Evolutionary conservation across 2,888 invertebrate genomes (phyloP).

Genomic region (Rhaphigaster nebulosa): DNA sequence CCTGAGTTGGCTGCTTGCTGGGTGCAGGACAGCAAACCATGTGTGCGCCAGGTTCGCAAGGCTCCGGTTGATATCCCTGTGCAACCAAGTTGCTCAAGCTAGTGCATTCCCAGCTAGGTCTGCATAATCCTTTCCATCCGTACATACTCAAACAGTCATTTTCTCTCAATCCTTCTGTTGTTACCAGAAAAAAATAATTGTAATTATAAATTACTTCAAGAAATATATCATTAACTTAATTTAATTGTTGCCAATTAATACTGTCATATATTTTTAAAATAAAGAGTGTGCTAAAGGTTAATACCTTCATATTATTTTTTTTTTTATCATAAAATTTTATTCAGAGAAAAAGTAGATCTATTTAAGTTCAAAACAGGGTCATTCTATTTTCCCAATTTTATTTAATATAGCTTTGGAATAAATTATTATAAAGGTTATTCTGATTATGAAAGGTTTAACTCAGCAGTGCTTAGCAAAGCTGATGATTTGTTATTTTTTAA

Average conservation of each 20-base stretch:
- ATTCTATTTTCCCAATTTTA: no score
- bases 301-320: not conserved
- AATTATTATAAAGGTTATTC: no score
- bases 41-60: constrained; percentile 57
- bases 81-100: constrained; percentile 53
- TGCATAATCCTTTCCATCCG: constrained; percentile 61
- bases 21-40: constrained; percentile 60
- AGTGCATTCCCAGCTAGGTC: constrained; percentile 61
- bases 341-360: no score
- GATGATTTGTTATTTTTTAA: no score
- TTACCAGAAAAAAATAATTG: not conserved
- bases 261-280: not conserved
- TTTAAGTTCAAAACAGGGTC: no score
- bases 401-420: no score
- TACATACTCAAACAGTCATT: constrained; percentile 56
- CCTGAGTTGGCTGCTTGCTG: not conserved
- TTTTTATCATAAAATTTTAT: no score
- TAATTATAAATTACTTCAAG: not conserved
- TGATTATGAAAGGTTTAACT: no score
- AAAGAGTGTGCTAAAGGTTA: not conserved
- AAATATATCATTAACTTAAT: not conserved
- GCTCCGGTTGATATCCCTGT: constrained; percentile 60
- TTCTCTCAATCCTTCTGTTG: constrained; percentile 8
- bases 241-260: not conserved
- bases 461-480: no score